Conservation (phyloP, 2,888 invertebrate species). For the Ennomos fuscantarius region DNA sequence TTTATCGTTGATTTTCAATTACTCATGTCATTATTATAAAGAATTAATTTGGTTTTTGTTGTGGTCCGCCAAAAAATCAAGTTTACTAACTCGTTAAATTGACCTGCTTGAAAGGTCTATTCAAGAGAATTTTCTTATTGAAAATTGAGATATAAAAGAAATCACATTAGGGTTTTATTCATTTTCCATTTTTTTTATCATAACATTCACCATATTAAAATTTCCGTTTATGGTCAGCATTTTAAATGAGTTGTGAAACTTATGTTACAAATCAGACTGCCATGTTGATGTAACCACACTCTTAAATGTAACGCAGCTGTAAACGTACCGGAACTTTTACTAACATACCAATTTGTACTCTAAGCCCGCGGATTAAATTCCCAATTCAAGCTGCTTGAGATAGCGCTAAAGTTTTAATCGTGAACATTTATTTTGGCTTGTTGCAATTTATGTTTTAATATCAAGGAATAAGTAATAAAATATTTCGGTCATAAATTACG, state of each 20-base stretch:
- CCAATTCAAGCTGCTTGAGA: slow-evolving; percentile 7
- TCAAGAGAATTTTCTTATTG: too few relatives aligned
- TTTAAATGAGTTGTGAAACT: slow-evolving; percentile 1
- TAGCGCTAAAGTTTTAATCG: slow-evolving; percentile 32
- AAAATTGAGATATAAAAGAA: too few relatives aligned
- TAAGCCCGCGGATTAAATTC: slow-evolving; percentile 5
- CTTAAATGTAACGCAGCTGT: too few relatives aligned
- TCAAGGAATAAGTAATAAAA: slow-evolving; percentile 14
- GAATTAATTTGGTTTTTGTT: too few relatives aligned
- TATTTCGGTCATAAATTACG: slow-evolving; percentile 15
- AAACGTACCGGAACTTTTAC: slow-evolving; percentile 1
- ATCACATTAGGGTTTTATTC: too few relatives aligned
- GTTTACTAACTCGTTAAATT: too few relatives aligned
- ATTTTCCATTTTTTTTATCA: too few relatives aligned
- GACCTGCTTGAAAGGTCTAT: too few relatives aligned
- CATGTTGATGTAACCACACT: slow-evolving; percentile 16
- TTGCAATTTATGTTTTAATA: slow-evolving; percentile 31
- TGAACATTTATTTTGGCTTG: slow-evolving; percentile 30
- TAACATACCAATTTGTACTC: neutral
- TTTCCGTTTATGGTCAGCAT: neutral
- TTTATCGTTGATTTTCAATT: too few relatives aligned
- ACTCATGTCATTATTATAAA: too few relatives aligned
- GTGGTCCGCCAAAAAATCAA: too few relatives aligned
- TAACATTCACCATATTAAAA: too few relatives aligned
- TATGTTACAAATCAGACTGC: slow-evolving; percentile 14